Percentiles rank a stretch among this genome's conserved stretches.
phyloP scores from a whole-genome alignment of 2,113 vertebrate species.

The Otis tarda region DNA sequence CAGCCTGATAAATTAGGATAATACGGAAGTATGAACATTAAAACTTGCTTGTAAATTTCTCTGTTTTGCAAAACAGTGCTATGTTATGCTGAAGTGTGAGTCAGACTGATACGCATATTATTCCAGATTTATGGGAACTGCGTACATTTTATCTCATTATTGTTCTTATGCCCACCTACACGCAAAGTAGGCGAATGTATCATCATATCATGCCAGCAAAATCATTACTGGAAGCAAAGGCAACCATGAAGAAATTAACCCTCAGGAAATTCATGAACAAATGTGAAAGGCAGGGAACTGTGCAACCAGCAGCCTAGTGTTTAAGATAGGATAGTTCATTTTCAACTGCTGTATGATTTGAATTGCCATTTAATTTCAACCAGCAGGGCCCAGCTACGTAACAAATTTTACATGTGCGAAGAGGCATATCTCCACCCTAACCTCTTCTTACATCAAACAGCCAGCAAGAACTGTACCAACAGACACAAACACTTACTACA shows the following conservation, averaged over 20 bases:
- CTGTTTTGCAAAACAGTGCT: neutral
- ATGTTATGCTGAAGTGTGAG: neutral
- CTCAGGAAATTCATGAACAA: neutral
- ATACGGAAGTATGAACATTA: slow-evolving; percentile 9
- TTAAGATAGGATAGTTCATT: neutral
- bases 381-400: neutral
- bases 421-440: neutral
- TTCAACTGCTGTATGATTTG: neutral
- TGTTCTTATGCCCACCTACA: neutral
- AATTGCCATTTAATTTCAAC: neutral
- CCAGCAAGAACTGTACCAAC: neutral
- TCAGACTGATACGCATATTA: neutral
- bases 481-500: neutral
- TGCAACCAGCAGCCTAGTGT: neutral
- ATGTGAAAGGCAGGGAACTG: neutral
- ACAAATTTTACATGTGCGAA: rapidly evolving
- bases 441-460: neutral
- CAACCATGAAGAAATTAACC: neutral
- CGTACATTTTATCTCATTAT: neutral
- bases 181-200: rapidly evolving
- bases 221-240: neutral
- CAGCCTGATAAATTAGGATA: neutral
- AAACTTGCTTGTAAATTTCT: slow-evolving; percentile 14
- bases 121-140: neutral
- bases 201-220: neutral